phyloP scores from a whole-genome alignment of 2,888 invertebrate species.

The Amblyjoppa proteus region DNA sequence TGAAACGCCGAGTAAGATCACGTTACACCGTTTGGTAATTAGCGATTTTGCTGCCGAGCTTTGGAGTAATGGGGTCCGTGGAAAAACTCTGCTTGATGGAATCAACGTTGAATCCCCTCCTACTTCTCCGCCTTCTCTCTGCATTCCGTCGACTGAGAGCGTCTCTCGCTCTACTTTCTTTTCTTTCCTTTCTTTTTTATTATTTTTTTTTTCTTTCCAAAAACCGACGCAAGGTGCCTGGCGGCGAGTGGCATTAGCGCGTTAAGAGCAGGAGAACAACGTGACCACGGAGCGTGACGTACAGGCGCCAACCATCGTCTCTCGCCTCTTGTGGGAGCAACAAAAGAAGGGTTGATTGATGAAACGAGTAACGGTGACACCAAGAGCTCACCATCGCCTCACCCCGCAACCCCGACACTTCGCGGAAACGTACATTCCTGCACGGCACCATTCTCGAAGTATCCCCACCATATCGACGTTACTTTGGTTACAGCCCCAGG shows the following conservation, averaged over 20 bases:
- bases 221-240: conserved; percentile 50
- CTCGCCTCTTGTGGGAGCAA: conserved; percentile 70
- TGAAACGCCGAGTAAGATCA: conserved; percentile 54
- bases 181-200: conserved; percentile 8
- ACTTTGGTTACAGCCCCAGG: neutral
- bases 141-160: conserved; percentile 43
- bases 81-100: conserved; percentile 55
- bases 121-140: conserved; percentile 47
- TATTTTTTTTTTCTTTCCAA: conserved; percentile 57
- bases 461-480: conserved; percentile 17
- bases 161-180: conserved; percentile 39
- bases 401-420: conserved; percentile 38
- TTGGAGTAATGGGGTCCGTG: conserved; percentile 51
- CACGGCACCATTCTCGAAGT: conserved; percentile 6
- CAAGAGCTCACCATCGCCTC: conserved; percentile 46
- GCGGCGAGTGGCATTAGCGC: conserved; percentile 80
- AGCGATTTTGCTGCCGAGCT: conserved; percentile 65
- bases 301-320: conserved; percentile 72
- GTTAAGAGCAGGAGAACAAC: conserved; percentile 82
- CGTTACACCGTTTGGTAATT: conserved; percentile 64
- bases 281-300: conserved; percentile 79
- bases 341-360: conserved; percentile 82
- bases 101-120: conserved; percentile 58
- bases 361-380: conserved; percentile 82
- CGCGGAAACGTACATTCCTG: conserved; percentile 30